Percentiles rank a stretch among this genome's conserved stretches.
These are phyloP conservation scores for Isoperla grammatica DNA, from an alignment of 2,888 invertebrate species.

Conservation along the genomic window DNA sequence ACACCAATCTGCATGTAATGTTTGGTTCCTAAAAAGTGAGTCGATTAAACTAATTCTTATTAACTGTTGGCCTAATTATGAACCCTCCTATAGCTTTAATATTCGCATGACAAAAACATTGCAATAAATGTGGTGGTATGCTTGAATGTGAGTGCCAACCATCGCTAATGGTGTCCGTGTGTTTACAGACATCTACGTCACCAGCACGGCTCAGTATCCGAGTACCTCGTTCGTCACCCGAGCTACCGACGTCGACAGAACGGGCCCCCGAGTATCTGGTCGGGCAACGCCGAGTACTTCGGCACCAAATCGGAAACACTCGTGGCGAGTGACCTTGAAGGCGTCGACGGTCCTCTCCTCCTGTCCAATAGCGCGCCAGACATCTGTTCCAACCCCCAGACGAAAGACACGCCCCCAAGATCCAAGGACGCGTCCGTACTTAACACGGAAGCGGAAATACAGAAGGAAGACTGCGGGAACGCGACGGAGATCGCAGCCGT, in stretches of 20 bases:
- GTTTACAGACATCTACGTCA: not conserved
- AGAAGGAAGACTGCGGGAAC: slow-evolving; percentile 7
- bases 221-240: slow-evolving; percentile 45
- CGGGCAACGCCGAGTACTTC: slow-evolving; percentile 44
- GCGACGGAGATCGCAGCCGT: slow-evolving; percentile 8
- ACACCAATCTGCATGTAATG: too few relatives aligned
- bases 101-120: too few relatives aligned
- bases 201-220: slow-evolving; percentile 42
- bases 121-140: too few relatives aligned
- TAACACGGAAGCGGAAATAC: not conserved
- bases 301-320: slow-evolving; percentile 48
- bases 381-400: slow-evolving; percentile 43
- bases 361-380: slow-evolving; percentile 47
- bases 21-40: too few relatives aligned
- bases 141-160: too few relatives aligned
- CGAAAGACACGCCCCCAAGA: slow-evolving; percentile 2
- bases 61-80: too few relatives aligned
- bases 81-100: too few relatives aligned
- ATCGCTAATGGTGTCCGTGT: too few relatives aligned
- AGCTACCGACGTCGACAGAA: slow-evolving; percentile 23
- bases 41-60: too few relatives aligned
- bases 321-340: slow-evolving; percentile 41
- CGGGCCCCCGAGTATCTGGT: slow-evolving; percentile 25
- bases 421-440: not conserved
- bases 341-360: slow-evolving; percentile 41